These are phyloP conservation scores for Falco punctatus DNA, from an alignment of 2,113 vertebrate genomes.

Conservation along the genomic window DNA sequence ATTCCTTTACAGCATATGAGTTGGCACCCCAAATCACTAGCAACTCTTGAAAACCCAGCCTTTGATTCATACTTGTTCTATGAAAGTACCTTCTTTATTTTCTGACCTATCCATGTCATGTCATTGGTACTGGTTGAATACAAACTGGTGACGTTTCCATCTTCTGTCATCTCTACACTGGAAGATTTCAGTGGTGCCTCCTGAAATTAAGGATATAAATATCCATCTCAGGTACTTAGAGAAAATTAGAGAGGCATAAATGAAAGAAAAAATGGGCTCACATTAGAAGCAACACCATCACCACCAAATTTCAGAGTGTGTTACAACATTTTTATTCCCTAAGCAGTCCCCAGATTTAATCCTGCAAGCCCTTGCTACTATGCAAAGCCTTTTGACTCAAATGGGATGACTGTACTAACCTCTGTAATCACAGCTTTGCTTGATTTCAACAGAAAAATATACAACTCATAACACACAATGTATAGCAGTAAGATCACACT, in stretches of 20 bases:
- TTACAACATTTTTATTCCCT: not conserved
- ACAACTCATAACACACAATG: not conserved
- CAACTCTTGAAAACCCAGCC: not conserved
- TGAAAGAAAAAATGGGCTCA: not conserved
- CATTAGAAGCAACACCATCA: not conserved
- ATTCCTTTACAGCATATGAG: not conserved
- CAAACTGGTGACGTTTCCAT: conserved; percentile 40
- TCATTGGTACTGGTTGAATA: conserved; percentile 21
- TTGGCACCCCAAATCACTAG: not conserved
- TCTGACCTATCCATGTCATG: conserved; percentile 80
- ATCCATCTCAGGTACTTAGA: not conserved
- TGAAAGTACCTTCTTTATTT: conserved; percentile 70
- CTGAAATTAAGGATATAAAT: conserved; percentile 19
- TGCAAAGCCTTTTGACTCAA: not conserved
- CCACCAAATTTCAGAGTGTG: not conserved
- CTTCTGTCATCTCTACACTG: conserved; percentile 55
- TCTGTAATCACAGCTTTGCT: not conserved
- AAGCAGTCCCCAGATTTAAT: not conserved
- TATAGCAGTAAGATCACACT: not conserved
- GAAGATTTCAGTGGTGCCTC: not conserved
- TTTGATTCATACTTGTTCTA: not conserved
- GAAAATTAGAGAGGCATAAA: not conserved
- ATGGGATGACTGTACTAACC: not conserved
- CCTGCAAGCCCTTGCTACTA: not conserved
- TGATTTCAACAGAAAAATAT: not conserved